Evolutionary conservation across 2,888 invertebrate species (phyloP), one percentile per base, ranked within the genome.

Genomic region (Argyra leucocephala): DNA sequence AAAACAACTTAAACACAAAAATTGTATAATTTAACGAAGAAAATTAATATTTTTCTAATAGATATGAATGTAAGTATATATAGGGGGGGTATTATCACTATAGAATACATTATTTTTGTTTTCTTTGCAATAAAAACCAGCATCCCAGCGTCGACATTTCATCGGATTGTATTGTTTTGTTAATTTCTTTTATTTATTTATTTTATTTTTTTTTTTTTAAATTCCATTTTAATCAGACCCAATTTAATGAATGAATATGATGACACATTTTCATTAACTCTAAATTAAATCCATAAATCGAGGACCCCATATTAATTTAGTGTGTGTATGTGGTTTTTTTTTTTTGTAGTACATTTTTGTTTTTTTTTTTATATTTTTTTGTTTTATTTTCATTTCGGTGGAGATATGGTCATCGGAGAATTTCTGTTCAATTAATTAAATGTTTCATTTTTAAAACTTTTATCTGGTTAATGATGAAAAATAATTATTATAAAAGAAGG

Each of bases 181-280:
- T 6, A 31, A 31, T 6, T 6, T 6, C 3, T 3, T 31, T 7
- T 7, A 10, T 31, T 48, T 48, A 3, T 48, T 48, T 18, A 18
- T 48, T 48, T 48, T 48, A 2, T 37, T 48, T 48, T n/a, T 48
- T n/a, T 31, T 48, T 48, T 48, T n/a, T 48, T 5, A 48, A 48
- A 48, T 48, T 48, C 48, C 48, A 48, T 48, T 48, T 48, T 48
- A 48, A 48, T 48, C 48, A 48, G 48, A 48, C 9, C 18, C 48
- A 48, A 48, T 48, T 48, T 48, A 48, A 48, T 48, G 48, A 18
- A 48, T 48, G 48, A 48, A 48, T 48, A 48, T 48, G 48, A 18
- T 48, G 48, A 48, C 48, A 48, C 48, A 48, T 48, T 48, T 48
- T 48, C 48, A 48, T 48, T 48, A 48, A 48, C 18, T 48, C 15